Evolutionary conservation across 2,888 invertebrate genomes (phyloP), one percentile per base, ranked within the genome.

Genomic region (Ormyrus rosae): DNA sequence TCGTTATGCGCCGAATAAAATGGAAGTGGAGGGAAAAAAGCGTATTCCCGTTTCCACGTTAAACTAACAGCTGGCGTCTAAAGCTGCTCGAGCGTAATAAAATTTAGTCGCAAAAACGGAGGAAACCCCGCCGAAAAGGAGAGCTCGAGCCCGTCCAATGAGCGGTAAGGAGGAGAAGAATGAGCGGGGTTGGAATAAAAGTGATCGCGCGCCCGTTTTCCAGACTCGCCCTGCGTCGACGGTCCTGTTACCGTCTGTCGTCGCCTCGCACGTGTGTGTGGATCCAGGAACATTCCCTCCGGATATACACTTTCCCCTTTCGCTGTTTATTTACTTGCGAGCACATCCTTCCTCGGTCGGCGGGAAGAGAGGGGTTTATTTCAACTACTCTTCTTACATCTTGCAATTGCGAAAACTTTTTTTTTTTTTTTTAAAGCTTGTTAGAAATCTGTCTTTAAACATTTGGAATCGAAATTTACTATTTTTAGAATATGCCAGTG

Each of bases 221-320:
- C 55, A 63, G 69, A 56, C 63, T 48, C 48, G 53, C 2, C 10
- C 11, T 13, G 19, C 48, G n/a, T 7, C 13, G 70, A 71, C 71
- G 70, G 65, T 77, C 70, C 63, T 50, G 64, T 77, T 77, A 77
- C 70, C 70, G 70, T 77, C 76, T 64, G 77, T 74, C 74, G 55
- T 61, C 50, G 34, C 34, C 34, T 34, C 4, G 34, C 51, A 48
- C 55, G 19, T 10, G 50, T 34, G 50, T 6, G 48, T 4, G 34
- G 46, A 71, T 56, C 55, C 56, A 45, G 19, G 50, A 51, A 13
- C 51, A 64, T 77, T 71, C 77, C 77, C 77, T 70, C 65, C 58
- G 65, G 65, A 65, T 58, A 74, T 55, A 19, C 56, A 46, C 51
- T 34, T 34, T 58, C 50, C 46, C 73, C 13, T 50, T 58, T 48